Percentiles rank a stretch among this genome's conserved stretches.
Evolutionary conservation across 2,888 invertebrate genomes (phyloP).

Genomic region (Spatulosminthurus flaviceps): DNA sequence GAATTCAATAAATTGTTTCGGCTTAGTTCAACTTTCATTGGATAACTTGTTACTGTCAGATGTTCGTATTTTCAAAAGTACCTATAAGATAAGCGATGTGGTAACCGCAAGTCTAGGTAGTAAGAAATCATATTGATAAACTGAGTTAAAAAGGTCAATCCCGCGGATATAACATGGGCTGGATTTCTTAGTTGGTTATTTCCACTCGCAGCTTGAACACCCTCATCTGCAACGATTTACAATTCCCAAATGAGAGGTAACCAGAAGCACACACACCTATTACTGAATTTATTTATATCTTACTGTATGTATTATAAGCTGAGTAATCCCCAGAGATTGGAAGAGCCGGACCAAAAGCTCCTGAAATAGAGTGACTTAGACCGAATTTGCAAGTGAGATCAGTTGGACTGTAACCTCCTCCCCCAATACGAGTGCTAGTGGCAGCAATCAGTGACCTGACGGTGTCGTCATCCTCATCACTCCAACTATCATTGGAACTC

Average conservation of each 20-base stretch:
- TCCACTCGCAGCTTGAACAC: conserved; percentile 45
- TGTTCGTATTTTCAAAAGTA: conserved; percentile 64
- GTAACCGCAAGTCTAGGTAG: conserved; percentile 83
- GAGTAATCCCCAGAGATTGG: conserved; percentile 86
- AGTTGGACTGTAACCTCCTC: conserved; percentile 7
- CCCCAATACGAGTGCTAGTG: conserved; percentile 69
- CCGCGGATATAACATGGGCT: conserved; percentile 80
- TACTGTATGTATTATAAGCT: conserved; percentile 80
- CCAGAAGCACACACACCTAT: not conserved
- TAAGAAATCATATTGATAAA: conserved; percentile 82
- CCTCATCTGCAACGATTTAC: conserved; percentile 47
- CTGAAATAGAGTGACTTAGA: conserved; percentile 65
- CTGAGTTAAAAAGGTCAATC: conserved; percentile 86
- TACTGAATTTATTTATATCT: conserved; percentile 59
- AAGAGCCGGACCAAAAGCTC: conserved; percentile 77
- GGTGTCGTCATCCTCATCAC: conserved; percentile 67
- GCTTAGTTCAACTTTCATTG: no score
- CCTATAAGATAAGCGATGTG: conserved; percentile 77
- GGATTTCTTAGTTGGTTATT: conserved; percentile 68
- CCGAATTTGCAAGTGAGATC: conserved; percentile 28
- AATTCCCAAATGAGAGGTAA: not conserved
- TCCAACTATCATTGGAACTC: conserved; percentile 63
- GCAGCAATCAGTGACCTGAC: conserved; percentile 76
- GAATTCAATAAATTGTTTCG: conserved; percentile 27
- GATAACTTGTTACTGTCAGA: not conserved